A percentile compares a stretch with the other conserved stretches of the same genome.
Conservation (phyloP, 2,797 vertebrate species). For the Aphelocoma californica region DNA sequence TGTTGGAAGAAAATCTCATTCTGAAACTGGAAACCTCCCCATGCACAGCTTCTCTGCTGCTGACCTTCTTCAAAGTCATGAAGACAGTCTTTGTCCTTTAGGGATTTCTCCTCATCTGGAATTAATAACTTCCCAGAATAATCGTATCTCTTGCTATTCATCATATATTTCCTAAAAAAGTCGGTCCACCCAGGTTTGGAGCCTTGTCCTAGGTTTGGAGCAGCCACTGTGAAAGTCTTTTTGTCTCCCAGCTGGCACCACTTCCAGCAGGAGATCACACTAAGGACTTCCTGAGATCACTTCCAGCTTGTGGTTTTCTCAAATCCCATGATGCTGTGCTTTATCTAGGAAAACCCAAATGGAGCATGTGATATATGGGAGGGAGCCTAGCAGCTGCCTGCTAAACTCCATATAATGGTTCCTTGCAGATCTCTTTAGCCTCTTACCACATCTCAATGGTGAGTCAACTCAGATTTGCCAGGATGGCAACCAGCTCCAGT, state of each 20-base stretch:
- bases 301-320: not conserved
- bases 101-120: not conserved
- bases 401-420: too few relatives aligned
- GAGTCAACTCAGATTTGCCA: not conserved
- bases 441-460: not conserved
- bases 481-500: not conserved
- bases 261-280: not conserved
- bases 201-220: not conserved
- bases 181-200: not conserved
- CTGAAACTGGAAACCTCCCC: not conserved
- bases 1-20: not conserved
- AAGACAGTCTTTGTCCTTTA: not conserved
- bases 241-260: not conserved
- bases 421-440: not conserved
- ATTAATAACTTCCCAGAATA: slow-evolving; percentile 10
- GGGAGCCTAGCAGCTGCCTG: not conserved
- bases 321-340: not conserved
- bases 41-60: not conserved
- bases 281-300: not conserved
- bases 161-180: not conserved
- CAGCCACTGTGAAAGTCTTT: not conserved
- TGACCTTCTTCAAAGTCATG: slow-evolving; percentile 39
- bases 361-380: not conserved
- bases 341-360: not conserved
- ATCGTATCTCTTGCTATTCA: not conserved